Evolutionary conservation across 1,140 invertebrate species (phyloP), one percentile per base, ranked within the genome.

Genomic region (Apis mellifera): DNA sequence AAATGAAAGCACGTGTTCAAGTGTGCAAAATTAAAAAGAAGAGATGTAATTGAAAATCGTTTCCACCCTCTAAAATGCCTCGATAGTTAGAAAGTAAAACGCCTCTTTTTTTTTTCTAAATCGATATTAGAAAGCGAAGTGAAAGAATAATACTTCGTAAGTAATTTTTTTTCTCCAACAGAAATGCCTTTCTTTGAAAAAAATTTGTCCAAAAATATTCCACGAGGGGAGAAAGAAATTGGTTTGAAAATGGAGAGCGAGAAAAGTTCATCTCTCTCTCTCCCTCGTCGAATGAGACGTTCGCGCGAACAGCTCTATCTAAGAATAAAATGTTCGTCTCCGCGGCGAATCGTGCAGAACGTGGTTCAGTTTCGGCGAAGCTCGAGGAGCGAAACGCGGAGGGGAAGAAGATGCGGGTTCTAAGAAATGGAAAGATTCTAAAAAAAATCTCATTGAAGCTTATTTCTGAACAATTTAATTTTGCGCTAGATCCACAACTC

Each of bases 1-100:
- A 81, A 81, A 81, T 23, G 72, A 81, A 76, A 81, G 79, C 48
- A 9, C 19, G 26, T 21, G 12, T 13, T 9, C 66, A 42, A 21
- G 65, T n/a, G 12, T 50, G 11, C 60, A 9, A 72, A 72, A 71
- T 78, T n/a, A 62, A 42, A 79, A 79, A 52, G 48, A 79, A 72
- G 26, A 79, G 62, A 71, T 57, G 26, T n/a, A 21, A 42, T 65
- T 68, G 50, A 42, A 23, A 21, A 65, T 65, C 50, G 50, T 65
- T 54, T 42, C 26, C 74, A 65, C 62, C 62, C 74, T 60, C 19
- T 76, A 26, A 7, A 42, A 75, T 52, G 64, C 42, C 42, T 77
- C 32, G 12, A 26, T 55, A 42, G 62, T 65, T 66, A 77, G 75
- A 78, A 78, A 78, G 76, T 57, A 69, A 59, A 70, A 70, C 54